A percentile compares a stretch with the other conserved stretches of the same genome.
phyloP scores from a whole-genome alignment of 2,888 invertebrate genomes.

The Stenodema calcarata region DNA sequence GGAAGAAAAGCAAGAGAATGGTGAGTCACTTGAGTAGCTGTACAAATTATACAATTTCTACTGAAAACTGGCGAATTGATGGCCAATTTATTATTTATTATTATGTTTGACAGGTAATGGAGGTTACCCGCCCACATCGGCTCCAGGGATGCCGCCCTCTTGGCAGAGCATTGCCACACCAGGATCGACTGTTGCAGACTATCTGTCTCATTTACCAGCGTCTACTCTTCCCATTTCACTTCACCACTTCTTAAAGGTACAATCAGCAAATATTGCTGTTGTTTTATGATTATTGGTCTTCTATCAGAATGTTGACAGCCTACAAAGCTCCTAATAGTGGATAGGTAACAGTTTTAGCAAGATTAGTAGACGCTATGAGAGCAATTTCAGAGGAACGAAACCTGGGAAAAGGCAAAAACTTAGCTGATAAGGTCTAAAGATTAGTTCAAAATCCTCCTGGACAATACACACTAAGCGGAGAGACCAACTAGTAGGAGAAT shows the following conservation, averaged over 20 bases:
- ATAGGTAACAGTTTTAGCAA: too few species aligned
- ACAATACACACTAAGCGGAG: too few species aligned
- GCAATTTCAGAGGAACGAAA: too few species aligned
- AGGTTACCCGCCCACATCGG: conserved; percentile 59
- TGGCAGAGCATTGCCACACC: conserved; percentile 77
- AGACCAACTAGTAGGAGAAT: too few species aligned
- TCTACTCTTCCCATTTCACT: conserved; percentile 77
- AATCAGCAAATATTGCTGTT: neutral
- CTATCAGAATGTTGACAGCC: too few species aligned
- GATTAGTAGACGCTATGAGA: too few species aligned
- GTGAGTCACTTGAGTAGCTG: conserved; percentile 43
- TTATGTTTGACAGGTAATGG: conserved; percentile 19
- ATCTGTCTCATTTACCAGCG: conserved; percentile 79
- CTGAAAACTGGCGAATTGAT: too few species aligned
- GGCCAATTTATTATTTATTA: neutral
- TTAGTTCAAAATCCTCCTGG: too few species aligned
- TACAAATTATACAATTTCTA: neutral
- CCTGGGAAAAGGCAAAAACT: too few species aligned
- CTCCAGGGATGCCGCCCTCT: conserved; percentile 66
- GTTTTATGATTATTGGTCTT: neutral
- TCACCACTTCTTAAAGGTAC: conserved; percentile 75
- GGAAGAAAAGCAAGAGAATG: conserved; percentile 59
- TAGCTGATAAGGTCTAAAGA: too few species aligned
- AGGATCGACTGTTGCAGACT: conserved; percentile 84
- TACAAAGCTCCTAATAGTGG: too few species aligned